These are phyloP conservation scores for Ips typographus DNA, from an alignment of 1,140 invertebrate genomes.

Conservation along the genomic window DNA sequence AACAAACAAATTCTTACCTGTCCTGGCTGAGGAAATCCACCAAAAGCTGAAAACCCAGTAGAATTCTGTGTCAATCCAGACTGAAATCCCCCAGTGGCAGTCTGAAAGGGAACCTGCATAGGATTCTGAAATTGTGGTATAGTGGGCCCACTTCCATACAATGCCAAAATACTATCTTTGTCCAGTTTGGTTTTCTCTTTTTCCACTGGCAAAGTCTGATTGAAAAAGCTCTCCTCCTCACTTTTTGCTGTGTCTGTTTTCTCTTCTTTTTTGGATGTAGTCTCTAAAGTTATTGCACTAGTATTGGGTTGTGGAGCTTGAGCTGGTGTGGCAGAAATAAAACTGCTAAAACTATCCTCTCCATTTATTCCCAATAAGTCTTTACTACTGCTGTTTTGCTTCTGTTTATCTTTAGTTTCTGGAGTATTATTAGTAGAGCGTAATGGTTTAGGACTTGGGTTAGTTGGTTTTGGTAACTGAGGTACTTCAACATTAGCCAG, in stretches of 20 bases:
- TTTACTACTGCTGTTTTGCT: constrained; percentile 32
- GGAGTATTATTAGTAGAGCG: constrained; percentile 56
- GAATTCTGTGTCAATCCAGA: constrained; percentile 4
- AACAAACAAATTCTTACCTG: constrained; percentile 24
- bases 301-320: background rate
- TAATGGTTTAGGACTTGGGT: constrained; percentile 71
- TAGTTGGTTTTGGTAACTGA: constrained; percentile 60
- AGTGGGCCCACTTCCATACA: constrained; percentile 69
- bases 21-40: constrained; percentile 34
- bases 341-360: constrained; percentile 76
- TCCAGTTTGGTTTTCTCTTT: constrained; percentile 79
- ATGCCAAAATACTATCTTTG: constrained; percentile 92
- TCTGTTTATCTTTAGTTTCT: constrained; percentile 46
- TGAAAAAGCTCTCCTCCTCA: constrained; percentile 89
- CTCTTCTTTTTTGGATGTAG: constrained; percentile 49
- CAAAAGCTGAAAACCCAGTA: constrained; percentile 34
- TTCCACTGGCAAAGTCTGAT: constrained; percentile 73
- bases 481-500: constrained; percentile 56
- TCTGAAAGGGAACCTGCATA: constrained; percentile 22
- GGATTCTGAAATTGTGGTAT: constrained; percentile 34
- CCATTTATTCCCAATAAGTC: constrained; percentile 58
- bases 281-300: constrained; percentile 46
- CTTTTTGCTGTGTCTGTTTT: constrained; percentile 59
- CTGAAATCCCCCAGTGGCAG: constrained; percentile 29
- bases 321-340: constrained; percentile 65